Evolutionary conservation across 2,113 vertebrate species (phyloP).

Genomic region (Pteronura brasiliensis): DNA sequence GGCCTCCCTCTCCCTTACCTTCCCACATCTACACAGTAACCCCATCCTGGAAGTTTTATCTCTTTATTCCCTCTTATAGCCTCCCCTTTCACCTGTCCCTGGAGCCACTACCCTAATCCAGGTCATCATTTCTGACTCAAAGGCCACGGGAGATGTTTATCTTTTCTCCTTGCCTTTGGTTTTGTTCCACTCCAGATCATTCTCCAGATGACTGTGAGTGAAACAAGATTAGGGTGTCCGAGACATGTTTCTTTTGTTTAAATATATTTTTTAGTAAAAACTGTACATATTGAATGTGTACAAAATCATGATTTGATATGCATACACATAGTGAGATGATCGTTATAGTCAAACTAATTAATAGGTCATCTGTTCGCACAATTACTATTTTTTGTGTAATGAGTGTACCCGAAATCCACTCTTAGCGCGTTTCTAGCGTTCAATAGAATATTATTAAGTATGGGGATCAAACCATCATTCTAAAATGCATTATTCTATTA

Average conservation of each 20-base stretch:
- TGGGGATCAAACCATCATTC: background rate
- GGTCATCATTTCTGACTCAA: background rate
- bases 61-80: background rate
- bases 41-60: background rate
- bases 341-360: background rate
- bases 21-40: background rate
- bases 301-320: background rate
- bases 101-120: background rate
- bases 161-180: background rate
- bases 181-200: background rate
- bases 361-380: background rate
- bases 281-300: background rate
- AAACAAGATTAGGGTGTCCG: background rate
- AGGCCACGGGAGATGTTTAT: background rate
- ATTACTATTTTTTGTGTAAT: background rate
- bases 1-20: background rate
- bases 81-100: background rate
- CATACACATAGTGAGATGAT: background rate
- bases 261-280: background rate
- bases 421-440: background rate
- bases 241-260: background rate
- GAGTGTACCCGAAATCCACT: background rate
- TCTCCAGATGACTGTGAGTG: background rate
- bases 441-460: background rate
- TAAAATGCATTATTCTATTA: background rate